Conservation (phyloP, 2,113 vertebrate species). For the Rhineura floridana region DNA sequence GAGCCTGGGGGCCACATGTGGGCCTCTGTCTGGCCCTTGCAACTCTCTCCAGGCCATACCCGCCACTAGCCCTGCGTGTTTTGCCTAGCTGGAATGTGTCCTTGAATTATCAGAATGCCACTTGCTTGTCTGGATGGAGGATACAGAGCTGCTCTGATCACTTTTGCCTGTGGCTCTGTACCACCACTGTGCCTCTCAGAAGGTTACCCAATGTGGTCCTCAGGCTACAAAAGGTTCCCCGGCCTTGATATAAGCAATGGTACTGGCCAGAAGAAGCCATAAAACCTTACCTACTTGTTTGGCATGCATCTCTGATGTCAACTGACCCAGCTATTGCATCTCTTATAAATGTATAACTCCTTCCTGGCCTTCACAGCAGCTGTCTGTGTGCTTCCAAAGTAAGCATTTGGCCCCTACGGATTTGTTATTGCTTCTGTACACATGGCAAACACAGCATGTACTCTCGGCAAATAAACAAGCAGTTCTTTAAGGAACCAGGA, state of each 20-base stretch:
- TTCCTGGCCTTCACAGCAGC: slow-evolving; percentile 30
- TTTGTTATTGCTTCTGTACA: slow-evolving; percentile 65
- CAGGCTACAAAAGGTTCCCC: too few species aligned
- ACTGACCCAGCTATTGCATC: slow-evolving; percentile 28
- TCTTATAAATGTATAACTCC: not conserved
- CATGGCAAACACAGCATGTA: slow-evolving; percentile 58
- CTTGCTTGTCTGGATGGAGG: too few species aligned
- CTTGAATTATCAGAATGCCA: too few species aligned
- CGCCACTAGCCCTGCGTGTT: too few species aligned
- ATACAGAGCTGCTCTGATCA: too few species aligned
- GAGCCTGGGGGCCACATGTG: too few species aligned
- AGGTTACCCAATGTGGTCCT: not conserved
- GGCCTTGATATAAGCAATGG: too few species aligned
- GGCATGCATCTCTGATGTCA: slow-evolving; percentile 5
- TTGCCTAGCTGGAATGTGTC: too few species aligned
- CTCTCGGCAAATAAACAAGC: slow-evolving; percentile 57
- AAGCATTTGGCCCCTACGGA: slow-evolving; percentile 53
- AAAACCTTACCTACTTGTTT: not conserved
- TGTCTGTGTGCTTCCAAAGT: slow-evolving; percentile 49
- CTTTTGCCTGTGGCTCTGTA: too few species aligned
- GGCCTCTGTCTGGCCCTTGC: too few species aligned
- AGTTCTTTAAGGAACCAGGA: slow-evolving; percentile 63
- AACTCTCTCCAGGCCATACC: too few species aligned
- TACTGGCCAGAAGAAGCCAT: not conserved
- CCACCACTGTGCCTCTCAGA: too few species aligned